phyloP scores from a whole-genome alignment of 2,888 invertebrate genomes.

The Aleiodes testaceus region DNA sequence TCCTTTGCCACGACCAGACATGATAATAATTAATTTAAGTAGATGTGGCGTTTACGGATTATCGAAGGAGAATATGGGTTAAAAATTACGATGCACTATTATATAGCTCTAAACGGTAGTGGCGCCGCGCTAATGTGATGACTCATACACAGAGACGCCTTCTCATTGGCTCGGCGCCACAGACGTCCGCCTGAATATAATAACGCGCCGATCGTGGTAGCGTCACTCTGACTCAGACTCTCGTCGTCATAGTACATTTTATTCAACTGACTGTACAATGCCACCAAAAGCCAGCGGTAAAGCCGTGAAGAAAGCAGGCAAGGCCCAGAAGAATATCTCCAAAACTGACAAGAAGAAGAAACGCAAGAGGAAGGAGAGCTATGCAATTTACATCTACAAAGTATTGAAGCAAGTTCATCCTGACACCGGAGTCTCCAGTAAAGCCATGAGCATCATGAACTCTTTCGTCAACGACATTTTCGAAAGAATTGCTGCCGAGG shows the following conservation, averaged over 20 bases:
- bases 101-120: not conserved
- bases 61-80: too few species aligned
- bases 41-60: too few species aligned
- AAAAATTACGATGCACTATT: not conserved
- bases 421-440: too few species aligned
- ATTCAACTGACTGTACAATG: constrained; percentile 52
- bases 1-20: constrained; percentile 55
- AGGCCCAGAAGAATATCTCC: constrained; percentile 70
- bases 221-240: not conserved
- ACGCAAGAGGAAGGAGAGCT: constrained; percentile 75
- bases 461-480: constrained; percentile 84
- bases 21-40: constrained; percentile 8
- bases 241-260: not conserved
- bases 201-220: not conserved
- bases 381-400: too few species aligned
- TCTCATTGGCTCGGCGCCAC: not conserved
- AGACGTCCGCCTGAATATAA: not conserved
- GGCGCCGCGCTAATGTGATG: too few species aligned
- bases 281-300: constrained; percentile 70
- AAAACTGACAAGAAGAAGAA: constrained; percentile 70
- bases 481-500: constrained; percentile 80
- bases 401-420: too few species aligned
- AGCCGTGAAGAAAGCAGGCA: constrained; percentile 74
- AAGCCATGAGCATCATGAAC: too few species aligned
- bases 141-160: too few species aligned